Percentiles rank a stretch among this genome's conserved stretches.
Evolutionary conservation across 2,113 vertebrate species (phyloP).

Genomic region (Mustelus asterias): DNA sequence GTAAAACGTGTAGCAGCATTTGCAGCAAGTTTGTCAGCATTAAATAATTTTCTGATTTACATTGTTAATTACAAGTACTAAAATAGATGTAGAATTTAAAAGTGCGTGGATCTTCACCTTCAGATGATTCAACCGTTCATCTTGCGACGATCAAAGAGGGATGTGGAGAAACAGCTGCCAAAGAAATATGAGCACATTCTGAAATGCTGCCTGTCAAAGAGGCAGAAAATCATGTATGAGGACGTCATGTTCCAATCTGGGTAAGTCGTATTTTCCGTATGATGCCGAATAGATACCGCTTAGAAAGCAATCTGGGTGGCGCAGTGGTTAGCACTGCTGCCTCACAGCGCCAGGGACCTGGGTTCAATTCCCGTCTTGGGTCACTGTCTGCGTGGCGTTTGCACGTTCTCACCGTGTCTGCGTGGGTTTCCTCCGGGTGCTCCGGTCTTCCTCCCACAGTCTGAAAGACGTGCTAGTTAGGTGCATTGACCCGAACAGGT

Average conservation of each 20-base stretch:
- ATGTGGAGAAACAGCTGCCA: conserved; percentile 85
- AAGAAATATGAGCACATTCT: conserved; percentile 88
- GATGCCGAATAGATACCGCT: neutral
- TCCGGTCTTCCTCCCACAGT: too few species aligned
- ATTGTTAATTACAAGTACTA: neutral
- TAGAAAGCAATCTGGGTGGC: neutral
- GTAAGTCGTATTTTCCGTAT: conserved; percentile 51
- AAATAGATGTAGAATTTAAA: neutral
- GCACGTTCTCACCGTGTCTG: too few species aligned
- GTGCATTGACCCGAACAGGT: too few species aligned
- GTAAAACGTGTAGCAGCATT: neutral
- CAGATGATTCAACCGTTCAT: conserved; percentile 91
- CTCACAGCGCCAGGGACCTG: too few species aligned
- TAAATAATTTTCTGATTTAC: neutral
- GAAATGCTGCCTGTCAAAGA: conserved; percentile 78
- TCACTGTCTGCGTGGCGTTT: too few species aligned
- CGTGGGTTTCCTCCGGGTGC: too few species aligned
- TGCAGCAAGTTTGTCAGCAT: neutral
- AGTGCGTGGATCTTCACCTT: conserved; percentile 5
- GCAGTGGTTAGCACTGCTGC: too few species aligned
- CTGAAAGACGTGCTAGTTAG: too few species aligned
- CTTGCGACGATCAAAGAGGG: conserved; percentile 79
- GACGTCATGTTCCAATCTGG: conserved; percentile 79
- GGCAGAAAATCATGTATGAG: conserved; percentile 83
- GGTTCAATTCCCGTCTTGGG: too few species aligned